Conservation (phyloP, 2,797 vertebrate genomes). For the Betta splendens region DNA sequence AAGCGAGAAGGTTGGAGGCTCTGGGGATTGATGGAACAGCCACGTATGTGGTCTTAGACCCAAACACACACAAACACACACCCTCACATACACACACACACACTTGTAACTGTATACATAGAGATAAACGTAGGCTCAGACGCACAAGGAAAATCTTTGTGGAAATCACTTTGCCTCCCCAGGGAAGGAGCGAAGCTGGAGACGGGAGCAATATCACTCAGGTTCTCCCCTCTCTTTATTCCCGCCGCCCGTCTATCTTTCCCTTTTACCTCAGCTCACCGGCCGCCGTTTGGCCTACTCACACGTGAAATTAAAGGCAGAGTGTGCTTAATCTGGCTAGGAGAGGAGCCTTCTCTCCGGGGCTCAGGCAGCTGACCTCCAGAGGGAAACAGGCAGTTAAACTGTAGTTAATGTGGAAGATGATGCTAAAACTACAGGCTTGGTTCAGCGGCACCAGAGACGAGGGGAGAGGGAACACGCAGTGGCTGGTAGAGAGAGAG, state of each 20-base stretch:
- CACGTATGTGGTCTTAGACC: constrained; percentile 34
- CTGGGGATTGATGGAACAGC: constrained; percentile 43
- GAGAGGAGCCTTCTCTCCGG: constrained; percentile 53
- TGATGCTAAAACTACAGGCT: constrained; percentile 41
- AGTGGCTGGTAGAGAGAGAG: not conserved
- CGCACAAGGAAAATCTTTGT: constrained; percentile 63
- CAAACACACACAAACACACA: constrained; percentile 13
- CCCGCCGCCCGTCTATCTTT: constrained; percentile 37
- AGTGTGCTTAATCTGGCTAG: constrained; percentile 72
- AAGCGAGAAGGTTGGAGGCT: constrained; percentile 57
- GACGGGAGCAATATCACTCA: constrained; percentile 58
- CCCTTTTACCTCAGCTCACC: constrained; percentile 56
- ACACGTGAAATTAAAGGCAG: constrained; percentile 86
- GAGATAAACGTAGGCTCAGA: constrained; percentile 46
- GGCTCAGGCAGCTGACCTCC: constrained; percentile 42
- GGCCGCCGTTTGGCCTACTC: constrained; percentile 67
- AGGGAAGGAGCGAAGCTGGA: constrained; percentile 56
- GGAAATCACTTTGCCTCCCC: constrained; percentile 65
- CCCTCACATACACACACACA: constrained; percentile 36
- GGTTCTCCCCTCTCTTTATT: constrained; percentile 6
- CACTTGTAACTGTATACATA: constrained; percentile 48
- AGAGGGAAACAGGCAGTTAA: constrained; percentile 60
- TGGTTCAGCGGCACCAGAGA: constrained; percentile 19
- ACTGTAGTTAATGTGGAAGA: constrained; percentile 56
- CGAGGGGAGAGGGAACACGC: constrained; percentile 10